Evolutionary conservation across 2,888 invertebrate species (phyloP), one percentile per base, ranked within the genome.

Genomic region (Protula sp.): DNA sequence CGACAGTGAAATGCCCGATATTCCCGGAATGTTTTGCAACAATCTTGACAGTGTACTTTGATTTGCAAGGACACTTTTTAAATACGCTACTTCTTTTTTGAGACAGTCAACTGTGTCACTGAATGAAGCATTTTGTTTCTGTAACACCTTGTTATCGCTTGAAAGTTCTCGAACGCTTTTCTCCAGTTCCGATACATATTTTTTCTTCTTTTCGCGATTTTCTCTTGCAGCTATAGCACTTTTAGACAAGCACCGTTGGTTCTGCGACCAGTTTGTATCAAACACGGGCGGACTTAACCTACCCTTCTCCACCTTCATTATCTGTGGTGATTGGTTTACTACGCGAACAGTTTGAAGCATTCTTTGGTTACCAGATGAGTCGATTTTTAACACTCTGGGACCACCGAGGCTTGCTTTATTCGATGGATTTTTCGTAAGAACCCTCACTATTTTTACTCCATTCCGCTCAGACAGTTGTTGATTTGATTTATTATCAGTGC

Each of bases 61-160:
- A 50, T 50, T 50, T 50, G 50, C 50, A 5, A 50, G 24, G 24
- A 50, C 50, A 50, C 50, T 50, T 50, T 50, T 50, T 50, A 50
- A 50, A 26, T 50, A 50, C 9, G 14, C 19, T n/a, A 50, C 50
- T 24, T 50, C 50, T 22, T 5, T 22, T 50, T 5, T 5, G 14
- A 50, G 50, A 5, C 5, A 19, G 14, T 9, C 50, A 50, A 50
- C 50, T 5, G 9, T 22, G 24, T 24, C 24, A 5, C 5, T 5
- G 4, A 50, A 24, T 5, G 14, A 5, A 4, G 14, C 9, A n/a
- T 22, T 26, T 5, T 9, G 24, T 5, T 5, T n/a, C 24, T 50
- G 14, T 26, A 50, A 22, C 5, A 26, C 24, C 24, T 50, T 50
- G 24, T 50, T 50, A 5, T 50, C 50, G 5, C 4, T 19, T 19